Conservation (phyloP, 2,113 vertebrate species). For the Plestiodon gilberti region DNA sequence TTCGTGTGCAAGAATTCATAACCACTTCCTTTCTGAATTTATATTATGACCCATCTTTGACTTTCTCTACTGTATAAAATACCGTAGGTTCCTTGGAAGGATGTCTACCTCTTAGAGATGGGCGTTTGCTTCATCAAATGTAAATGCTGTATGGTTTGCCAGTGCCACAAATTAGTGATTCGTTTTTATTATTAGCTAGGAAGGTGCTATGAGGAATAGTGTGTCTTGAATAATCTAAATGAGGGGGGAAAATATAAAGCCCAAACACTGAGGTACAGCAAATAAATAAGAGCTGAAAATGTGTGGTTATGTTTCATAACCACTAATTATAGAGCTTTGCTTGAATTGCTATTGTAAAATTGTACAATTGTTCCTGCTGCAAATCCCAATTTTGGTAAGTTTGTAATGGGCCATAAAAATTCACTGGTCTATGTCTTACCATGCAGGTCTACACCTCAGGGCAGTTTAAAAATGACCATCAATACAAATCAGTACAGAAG, state of each 20-base stretch:
- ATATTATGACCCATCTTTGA: slow-evolving; percentile 43
- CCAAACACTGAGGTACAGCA: neutral
- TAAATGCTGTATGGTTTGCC: slow-evolving; percentile 25
- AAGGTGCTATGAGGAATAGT: neutral
- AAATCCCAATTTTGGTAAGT: neutral
- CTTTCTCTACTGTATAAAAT: slow-evolving; percentile 64
- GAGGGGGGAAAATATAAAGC: slow-evolving; percentile 1
- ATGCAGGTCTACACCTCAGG: neutral
- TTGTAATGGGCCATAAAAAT: neutral
- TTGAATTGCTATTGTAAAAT: neutral
- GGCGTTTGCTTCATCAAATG: slow-evolving; percentile 22
- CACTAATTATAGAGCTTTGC: fast-evolving
- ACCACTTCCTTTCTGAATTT: slow-evolving; percentile 76
- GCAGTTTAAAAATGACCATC: neutral
- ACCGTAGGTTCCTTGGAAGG: slow-evolving; percentile 55
- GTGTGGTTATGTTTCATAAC: neutral
- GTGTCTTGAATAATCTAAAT: neutral
- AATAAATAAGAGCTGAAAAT: neutral
- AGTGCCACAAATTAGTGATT: slow-evolving; percentile 16
- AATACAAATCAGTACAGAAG: neutral
- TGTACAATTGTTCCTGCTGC: neutral
- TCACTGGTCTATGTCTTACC: neutral
- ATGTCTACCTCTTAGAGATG: slow-evolving; percentile 24
- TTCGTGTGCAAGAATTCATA: slow-evolving; percentile 77
- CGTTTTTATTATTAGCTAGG: slow-evolving; percentile 45